Base-by-base conservation (phyloP, 2,888 invertebrate genomes). In the Tridacna crocea region DNA sequence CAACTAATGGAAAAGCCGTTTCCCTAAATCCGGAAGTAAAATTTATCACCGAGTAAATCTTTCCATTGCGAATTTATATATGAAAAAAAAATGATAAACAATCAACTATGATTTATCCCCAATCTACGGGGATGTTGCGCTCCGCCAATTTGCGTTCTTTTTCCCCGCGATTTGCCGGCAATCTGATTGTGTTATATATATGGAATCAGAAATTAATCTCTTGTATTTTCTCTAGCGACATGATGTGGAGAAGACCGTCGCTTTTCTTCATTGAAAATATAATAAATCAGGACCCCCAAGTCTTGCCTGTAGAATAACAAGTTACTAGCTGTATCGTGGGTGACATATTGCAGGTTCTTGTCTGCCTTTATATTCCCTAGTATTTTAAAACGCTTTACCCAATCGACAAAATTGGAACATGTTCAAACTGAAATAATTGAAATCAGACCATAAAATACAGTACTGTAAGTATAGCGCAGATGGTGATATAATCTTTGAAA, bases 131-230 rank as follows among this genome's bases (percentile, higher is more conserved):
- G 36, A 19, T 19, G 55, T 15, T 55, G 55, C 17, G 55, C 19
- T 55, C 15, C 17, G 55, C 55, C 55, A 55, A 55, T 55, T 55
- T 55, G 55, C 55, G 55, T 55, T 36, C 55, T 19, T 19, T 55
- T 55, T 19, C 55, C 55, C 19, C 15, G 55, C 15, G 55, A 36
- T 36, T 36, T 36, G 36, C 36, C 36, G 36, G 36, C 36, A 36
- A 36, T 36, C 19, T 55, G 55, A 55, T 55, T 55, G 55, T 19
- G 55, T 15, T 19, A 55, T 36, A 36, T 55, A 55, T 55, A 55
- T 55, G 55, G 55, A 55, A 55, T 55, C 55, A 55, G 55, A 55
- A 55, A 55, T 55, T 55, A 55, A 55, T 55, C 55, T 55, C 55
- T 55, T 15, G 55, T 55, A 55, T 55, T 55, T 55, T 55, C 55